A percentile compares a stretch with the other conserved stretches of the same genome.
Evolutionary conservation across 2,797 vertebrate genomes (phyloP).

Genomic region (Pseudochromis fuscus): DNA sequence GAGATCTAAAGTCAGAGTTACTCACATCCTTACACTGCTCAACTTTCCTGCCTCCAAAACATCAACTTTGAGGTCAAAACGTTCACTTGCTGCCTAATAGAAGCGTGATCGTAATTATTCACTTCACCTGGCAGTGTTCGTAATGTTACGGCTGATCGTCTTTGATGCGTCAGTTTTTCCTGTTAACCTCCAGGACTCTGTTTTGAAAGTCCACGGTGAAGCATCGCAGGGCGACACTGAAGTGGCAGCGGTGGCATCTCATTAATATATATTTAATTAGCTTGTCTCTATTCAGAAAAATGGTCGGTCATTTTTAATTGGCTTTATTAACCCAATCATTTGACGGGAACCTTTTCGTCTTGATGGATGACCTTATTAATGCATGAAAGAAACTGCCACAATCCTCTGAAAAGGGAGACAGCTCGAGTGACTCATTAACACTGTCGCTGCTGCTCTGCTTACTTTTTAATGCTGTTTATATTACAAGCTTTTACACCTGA

Average conservation of each 20-base stretch:
- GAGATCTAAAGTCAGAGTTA: no score
- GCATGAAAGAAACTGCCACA: constrained; percentile 39
- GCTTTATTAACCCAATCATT: constrained; percentile 73
- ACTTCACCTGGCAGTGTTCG: no score
- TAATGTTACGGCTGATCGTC: no score
- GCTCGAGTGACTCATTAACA: constrained; percentile 50
- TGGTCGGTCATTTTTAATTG: constrained; percentile 68
- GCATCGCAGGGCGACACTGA: constrained; percentile 13
- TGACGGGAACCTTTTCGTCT: constrained; percentile 69
- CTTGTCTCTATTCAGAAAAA: constrained; percentile 63
- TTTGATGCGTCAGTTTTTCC: constrained; percentile 5
- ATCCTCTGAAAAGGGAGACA: constrained; percentile 12
- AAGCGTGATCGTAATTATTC: no score
- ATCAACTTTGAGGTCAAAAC: no score
- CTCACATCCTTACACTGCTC: no score
- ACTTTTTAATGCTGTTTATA: constrained; percentile 2
- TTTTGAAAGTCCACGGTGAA: constrained; percentile 21
- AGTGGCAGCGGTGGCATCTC: constrained; percentile 35
- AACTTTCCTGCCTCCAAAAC: no score
- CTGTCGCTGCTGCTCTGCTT: constrained; percentile 28
- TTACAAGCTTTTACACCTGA: constrained; percentile 17
- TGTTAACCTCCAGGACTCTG: not conserved
- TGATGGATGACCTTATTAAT: constrained; percentile 81
- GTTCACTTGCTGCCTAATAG: no score
- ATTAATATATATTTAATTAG: constrained; percentile 68